Conservation (phyloP, 1,140 invertebrate genomes). For the Euura lappo region DNA sequence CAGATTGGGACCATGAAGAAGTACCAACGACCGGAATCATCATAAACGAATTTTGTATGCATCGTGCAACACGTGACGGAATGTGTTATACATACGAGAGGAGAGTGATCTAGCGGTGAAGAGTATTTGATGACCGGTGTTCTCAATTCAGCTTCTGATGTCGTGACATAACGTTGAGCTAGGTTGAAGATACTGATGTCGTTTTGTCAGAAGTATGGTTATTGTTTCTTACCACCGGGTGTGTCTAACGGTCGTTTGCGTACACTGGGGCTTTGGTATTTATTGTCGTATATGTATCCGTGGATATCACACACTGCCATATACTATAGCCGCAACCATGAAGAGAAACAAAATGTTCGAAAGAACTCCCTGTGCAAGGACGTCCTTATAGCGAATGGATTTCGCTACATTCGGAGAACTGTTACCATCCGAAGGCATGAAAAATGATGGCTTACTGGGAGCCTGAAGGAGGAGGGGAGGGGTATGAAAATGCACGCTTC, state of each 20-base stretch:
- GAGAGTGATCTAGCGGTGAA: background rate
- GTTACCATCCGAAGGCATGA: background rate
- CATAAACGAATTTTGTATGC: no score
- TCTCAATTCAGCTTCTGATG: background rate
- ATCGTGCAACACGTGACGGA: no score
- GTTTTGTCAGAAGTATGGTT: slow-evolving; percentile 2
- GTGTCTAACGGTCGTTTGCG: slow-evolving; percentile 2
- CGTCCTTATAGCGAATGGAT: background rate
- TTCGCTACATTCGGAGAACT: background rate
- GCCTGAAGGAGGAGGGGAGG: no score
- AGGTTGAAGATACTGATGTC: background rate
- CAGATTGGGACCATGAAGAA: no score
- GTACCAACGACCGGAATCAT: no score
- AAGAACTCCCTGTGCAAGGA: background rate
- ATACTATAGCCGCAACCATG: no score
- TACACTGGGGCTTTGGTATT: background rate
- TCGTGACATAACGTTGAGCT: background rate
- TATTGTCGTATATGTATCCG: background rate
- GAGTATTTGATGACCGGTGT: background rate
- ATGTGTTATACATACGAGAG: no score
- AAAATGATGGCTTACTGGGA: background rate
- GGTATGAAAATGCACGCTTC: background rate
- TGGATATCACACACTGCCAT: background rate
- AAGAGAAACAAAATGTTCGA: background rate
- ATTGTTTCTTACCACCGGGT: background rate